Percentiles rank a stretch among this genome's conserved stretches.
Conservation (phyloP, 2,888 invertebrate genomes). For the Lysandra bellargus region DNA sequence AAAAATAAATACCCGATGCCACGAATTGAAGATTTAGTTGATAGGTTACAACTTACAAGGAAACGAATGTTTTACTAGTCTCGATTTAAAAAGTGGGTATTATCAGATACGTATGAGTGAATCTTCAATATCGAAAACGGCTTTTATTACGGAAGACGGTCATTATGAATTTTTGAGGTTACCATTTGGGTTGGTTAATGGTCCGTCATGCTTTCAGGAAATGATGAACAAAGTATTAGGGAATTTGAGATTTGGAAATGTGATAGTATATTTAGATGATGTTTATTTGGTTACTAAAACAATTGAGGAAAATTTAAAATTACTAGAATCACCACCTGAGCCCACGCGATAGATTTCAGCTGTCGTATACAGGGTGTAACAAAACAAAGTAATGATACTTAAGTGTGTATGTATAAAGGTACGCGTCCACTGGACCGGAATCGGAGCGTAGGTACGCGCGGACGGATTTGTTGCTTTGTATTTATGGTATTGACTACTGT, state of each 20-base stretch:
- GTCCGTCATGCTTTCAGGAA: conserved; percentile 33
- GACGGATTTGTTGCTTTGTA: too few relatives aligned
- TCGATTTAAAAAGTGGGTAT: conserved; percentile 9
- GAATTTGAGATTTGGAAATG: conserved; percentile 36
- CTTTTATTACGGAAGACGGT: conserved; percentile 34
- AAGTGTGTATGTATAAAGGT: too few relatives aligned
- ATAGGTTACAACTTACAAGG: conserved; percentile 46
- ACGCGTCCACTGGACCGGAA: too few relatives aligned
- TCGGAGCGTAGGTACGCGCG: too few relatives aligned
- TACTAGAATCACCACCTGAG: conserved; percentile 12
- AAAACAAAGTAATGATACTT: too few relatives aligned
- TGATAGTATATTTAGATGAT: conserved; percentile 36
- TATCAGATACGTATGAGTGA: not conserved
- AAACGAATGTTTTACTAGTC: not conserved
- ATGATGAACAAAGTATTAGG: conserved; percentile 37
- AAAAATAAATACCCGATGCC: conserved; percentile 51
- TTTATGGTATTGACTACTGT: too few relatives aligned
- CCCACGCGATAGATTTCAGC: too few relatives aligned
- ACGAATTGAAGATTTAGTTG: conserved; percentile 52
- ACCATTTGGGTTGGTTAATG: too few relatives aligned
- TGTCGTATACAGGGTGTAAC: too few relatives aligned
- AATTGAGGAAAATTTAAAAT: not conserved
- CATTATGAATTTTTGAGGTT: too few relatives aligned
- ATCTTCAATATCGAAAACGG: not conserved
- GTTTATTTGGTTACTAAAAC: conserved; percentile 15